Evolutionary conservation across 2,888 invertebrate species (phyloP).

Genomic region (Cynaeus angustus): DNA sequence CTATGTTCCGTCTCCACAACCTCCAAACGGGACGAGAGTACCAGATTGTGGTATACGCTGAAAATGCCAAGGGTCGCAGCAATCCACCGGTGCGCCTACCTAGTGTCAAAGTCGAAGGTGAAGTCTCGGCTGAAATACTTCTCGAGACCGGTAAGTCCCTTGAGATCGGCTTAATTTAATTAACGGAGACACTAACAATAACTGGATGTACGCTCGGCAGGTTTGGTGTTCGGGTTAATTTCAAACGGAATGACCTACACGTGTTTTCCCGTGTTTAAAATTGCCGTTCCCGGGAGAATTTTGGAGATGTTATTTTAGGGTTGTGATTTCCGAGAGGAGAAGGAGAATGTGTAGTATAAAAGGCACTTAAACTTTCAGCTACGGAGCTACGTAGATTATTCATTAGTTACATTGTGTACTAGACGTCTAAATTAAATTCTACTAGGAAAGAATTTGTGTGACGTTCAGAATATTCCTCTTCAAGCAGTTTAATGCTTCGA

Average conservation of each 20-base stretch:
- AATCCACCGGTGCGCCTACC: constrained; percentile 83
- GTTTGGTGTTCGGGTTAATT: constrained; percentile 61
- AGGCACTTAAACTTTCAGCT: constrained; percentile 1
- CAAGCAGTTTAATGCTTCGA: background rate
- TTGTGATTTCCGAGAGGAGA: constrained; percentile 36
- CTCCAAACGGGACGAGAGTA: constrained; percentile 86
- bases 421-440: background rate
- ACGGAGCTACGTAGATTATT: background rate
- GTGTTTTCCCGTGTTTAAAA: constrained; percentile 53
- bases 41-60: constrained; percentile 86
- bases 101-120: constrained; percentile 71
- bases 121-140: constrained; percentile 58
- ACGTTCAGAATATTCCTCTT: background rate
- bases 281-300: constrained; percentile 32
- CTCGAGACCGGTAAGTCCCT: constrained; percentile 60
- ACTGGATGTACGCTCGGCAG: constrained; percentile 65
- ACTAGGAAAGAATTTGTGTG: background rate
- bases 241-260: constrained; percentile 59
- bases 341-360: background rate
- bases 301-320: constrained; percentile 42
- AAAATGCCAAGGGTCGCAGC: constrained; percentile 87
- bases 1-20: constrained; percentile 82
- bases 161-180: constrained; percentile 67
- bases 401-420: background rate
- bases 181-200: constrained; percentile 68